Percentiles rank a stretch among this genome's conserved stretches.
Conservation (phyloP, 2,797 vertebrate species). For the Dendrocincla tyrannina region DNA sequence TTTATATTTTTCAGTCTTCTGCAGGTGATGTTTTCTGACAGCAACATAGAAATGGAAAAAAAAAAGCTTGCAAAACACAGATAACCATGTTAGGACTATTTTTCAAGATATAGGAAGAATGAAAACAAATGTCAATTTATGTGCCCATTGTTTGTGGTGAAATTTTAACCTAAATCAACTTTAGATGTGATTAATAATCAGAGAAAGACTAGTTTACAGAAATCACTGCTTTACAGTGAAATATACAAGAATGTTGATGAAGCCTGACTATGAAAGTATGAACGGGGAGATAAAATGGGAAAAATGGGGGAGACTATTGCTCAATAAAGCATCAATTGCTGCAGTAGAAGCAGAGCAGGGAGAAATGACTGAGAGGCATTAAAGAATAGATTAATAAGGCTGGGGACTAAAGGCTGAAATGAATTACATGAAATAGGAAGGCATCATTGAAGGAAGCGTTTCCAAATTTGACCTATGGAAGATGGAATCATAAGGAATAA, state of each 20-base stretch:
- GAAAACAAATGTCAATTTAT: slow-evolving; percentile 31
- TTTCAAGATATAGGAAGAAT: background rate
- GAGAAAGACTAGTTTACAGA: background rate
- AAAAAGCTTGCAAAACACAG: background rate
- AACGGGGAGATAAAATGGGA: background rate
- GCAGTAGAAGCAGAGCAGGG: slow-evolving; percentile 13
- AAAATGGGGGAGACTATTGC: background rate
- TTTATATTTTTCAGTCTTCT: background rate
- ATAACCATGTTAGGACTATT: background rate
- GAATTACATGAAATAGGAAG: slow-evolving; percentile 68
- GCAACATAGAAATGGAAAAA: background rate
- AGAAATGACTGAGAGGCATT: slow-evolving; percentile 67
- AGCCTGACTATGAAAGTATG: background rate
- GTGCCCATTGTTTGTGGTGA: background rate
- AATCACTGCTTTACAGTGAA: background rate
- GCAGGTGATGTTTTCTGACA: background rate
- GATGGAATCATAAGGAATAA: slow-evolving; percentile 65
- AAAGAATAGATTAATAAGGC: slow-evolving; percentile 72
- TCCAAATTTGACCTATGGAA: slow-evolving; percentile 61
- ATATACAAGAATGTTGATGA: slow-evolving; percentile 12
- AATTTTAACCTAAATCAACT: background rate
- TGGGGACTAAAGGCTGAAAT: slow-evolving; percentile 59
- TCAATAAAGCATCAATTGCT: slow-evolving; percentile 29
- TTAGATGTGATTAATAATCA: background rate
- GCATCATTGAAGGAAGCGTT: slow-evolving; percentile 60